Base-by-base conservation (phyloP, 2,888 invertebrate species). In the Dryobotodes eremita region DNA sequence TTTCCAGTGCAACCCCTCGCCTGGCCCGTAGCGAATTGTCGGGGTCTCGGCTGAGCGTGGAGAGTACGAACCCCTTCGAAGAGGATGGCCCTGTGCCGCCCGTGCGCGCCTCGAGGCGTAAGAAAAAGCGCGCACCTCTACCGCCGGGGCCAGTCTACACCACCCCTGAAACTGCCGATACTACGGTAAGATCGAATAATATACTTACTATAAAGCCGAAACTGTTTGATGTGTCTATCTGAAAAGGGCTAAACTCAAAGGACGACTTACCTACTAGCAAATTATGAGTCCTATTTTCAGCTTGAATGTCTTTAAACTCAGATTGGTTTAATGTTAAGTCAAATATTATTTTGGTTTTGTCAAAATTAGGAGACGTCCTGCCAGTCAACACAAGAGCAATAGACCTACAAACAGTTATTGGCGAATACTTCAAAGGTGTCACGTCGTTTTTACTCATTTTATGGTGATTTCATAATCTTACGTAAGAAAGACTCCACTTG, bases 51-150 rank as follows among this genome's bases (percentile, higher is more conserved):
- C 92, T 97, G 62, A 97, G 97, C 90, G 95, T 97, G 82, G 96
- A 95, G 86, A 97, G 97, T 92, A 96, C 97, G 83, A 97, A 97
- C 92, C 97, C 97, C 31, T 97, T 97, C 88, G 97, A 97, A 76
- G 97, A 97, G 68, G 94, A 94, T 15, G 85, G 85, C 2, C 96
- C 96, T 3, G 92, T 95, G 73, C 97, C 97, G 48, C 97, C 97
- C 0, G 95, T 97, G 66, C 97, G 97, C 71, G 96, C 97, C 57
- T 97, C 97, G 57, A 94, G 97, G 23, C 96, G 97, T 53, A 98
- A 98, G 94, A 98, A 98, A 93, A 97, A 97, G 84, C 97, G 97
- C 82, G 98, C 98, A 0, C 97, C 96, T 71, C 97, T 98, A 10
- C 98, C 95, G 3, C 91, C 91, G 2, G 88, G 88, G 26, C 66